Evolutionary conservation across 2,113 vertebrate species (phyloP).

Genomic region (Passer montanus): DNA sequence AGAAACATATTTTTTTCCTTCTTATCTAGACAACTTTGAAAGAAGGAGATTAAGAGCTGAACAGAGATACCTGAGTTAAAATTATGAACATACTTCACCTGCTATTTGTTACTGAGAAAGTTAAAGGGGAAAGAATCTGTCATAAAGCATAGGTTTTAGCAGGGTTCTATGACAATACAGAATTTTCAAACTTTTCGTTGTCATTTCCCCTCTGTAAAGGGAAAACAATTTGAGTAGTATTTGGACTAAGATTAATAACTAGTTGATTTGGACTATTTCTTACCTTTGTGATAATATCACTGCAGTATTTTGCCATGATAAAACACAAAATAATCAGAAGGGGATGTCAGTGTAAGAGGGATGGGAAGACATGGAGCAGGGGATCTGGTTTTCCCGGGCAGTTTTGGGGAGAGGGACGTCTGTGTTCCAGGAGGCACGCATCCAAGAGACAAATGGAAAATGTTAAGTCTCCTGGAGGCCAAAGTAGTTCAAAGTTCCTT

Average conservation of each 20-base stretch:
- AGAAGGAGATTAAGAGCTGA: slow-evolving; percentile 21
- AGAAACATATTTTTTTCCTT: not conserved
- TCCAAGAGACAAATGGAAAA: slow-evolving; percentile 21
- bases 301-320: not conserved
- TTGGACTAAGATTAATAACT: not conserved
- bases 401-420: not conserved
- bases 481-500: slow-evolving; percentile 46
- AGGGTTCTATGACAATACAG: not conserved
- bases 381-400: not conserved
- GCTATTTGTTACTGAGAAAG: not conserved
- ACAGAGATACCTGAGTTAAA: not conserved
- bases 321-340: not conserved
- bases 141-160: not conserved
- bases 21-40: slow-evolving; percentile 7
- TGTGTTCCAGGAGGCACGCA: not conserved
- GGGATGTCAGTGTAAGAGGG: not conserved
- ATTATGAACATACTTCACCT: not conserved
- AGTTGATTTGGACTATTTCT: not conserved
- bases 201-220: not conserved
- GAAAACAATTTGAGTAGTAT: not conserved
- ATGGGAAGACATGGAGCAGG: not conserved
- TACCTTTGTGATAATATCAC: not conserved
- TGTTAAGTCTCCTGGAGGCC: slow-evolving; percentile 18
- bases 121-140: not conserved
- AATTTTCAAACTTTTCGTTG: not conserved